phyloP scores from a whole-genome alignment of 1,140 invertebrate species.

The Helicoverpa armigera region DNA sequence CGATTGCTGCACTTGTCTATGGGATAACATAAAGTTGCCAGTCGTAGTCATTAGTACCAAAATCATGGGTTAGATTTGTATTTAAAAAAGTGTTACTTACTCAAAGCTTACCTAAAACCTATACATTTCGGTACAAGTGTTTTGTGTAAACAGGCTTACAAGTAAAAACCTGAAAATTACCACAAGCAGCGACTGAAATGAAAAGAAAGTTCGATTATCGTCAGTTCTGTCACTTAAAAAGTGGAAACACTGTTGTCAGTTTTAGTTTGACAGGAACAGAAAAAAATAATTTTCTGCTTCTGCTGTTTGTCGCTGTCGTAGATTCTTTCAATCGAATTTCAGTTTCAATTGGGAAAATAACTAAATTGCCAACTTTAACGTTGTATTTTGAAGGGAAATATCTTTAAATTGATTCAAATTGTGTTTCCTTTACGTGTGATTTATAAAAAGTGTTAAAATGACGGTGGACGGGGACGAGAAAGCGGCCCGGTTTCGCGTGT shows the following conservation, averaged over 20 bases:
- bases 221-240: background rate
- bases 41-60: too few relatives aligned
- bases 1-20: too few relatives aligned
- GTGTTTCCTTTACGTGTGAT: background rate
- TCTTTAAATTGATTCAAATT: background rate
- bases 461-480: constrained; percentile 82
- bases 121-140: too few relatives aligned
- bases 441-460: constrained; percentile 63
- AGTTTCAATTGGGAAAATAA: background rate
- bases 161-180: too few relatives aligned
- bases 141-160: too few relatives aligned
- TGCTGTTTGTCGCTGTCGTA: background rate
- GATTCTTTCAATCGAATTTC: background rate
- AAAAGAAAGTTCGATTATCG: too few relatives aligned
- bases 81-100: too few relatives aligned
- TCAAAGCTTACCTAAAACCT: too few relatives aligned
- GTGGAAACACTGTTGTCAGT: background rate
- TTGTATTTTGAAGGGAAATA: background rate
- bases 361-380: background rate
- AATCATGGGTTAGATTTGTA: too few relatives aligned
- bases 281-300: background rate
- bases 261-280: background rate
- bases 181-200: too few relatives aligned
- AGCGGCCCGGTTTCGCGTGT: constrained; percentile 89
- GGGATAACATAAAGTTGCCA: too few relatives aligned